Conservation (phyloP, 2,797 vertebrate genomes). For the Crocodylus rhombifer region DNA sequence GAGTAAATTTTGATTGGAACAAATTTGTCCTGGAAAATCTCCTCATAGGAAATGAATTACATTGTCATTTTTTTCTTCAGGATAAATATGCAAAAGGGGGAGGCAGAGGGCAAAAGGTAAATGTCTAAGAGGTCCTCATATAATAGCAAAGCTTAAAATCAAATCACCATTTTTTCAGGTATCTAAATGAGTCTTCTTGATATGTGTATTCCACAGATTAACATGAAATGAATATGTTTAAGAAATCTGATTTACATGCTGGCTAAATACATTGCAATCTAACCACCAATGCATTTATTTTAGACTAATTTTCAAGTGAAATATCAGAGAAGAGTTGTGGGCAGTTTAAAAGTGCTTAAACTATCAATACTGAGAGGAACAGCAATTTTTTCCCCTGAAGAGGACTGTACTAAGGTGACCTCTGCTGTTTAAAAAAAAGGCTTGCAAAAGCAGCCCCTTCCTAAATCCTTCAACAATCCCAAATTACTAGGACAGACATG, state of each 20-base stretch:
- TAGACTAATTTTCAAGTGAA: constrained; percentile 59
- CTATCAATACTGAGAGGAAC: constrained; percentile 61
- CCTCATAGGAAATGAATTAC: constrained; percentile 65
- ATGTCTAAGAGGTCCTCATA: constrained; percentile 41
- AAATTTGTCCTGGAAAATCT: constrained; percentile 63
- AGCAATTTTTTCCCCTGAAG: constrained; percentile 55
- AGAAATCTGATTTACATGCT: constrained; percentile 8
- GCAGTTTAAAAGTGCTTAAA: constrained; percentile 67
- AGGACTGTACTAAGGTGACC: constrained; percentile 85
- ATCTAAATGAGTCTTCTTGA: constrained; percentile 32
- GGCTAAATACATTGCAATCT: constrained; percentile 43
- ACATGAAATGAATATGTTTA: constrained; percentile 15
- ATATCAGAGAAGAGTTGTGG: constrained; percentile 66
- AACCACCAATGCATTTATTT: constrained; percentile 22
- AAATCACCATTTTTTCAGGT: constrained; percentile 46
- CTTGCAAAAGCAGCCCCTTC: constrained; percentile 79
- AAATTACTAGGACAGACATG: constrained; percentile 76
- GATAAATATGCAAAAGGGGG: constrained; percentile 44
- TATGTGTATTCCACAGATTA: constrained; percentile 35
- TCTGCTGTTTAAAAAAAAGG: constrained; percentile 84
- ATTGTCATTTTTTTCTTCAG: constrained; percentile 52
- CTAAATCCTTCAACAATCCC: constrained; percentile 76
- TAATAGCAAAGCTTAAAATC: constrained; percentile 55
- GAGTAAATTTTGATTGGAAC: constrained; percentile 64
- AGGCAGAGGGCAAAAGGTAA: constrained; percentile 8